Evolutionary conservation across 30 jellyfish, hydroid and myxozoan genomes (phyloP), one percentile per base, ranked within the genome.

Genomic region (Hydractinia echinata): DNA sequence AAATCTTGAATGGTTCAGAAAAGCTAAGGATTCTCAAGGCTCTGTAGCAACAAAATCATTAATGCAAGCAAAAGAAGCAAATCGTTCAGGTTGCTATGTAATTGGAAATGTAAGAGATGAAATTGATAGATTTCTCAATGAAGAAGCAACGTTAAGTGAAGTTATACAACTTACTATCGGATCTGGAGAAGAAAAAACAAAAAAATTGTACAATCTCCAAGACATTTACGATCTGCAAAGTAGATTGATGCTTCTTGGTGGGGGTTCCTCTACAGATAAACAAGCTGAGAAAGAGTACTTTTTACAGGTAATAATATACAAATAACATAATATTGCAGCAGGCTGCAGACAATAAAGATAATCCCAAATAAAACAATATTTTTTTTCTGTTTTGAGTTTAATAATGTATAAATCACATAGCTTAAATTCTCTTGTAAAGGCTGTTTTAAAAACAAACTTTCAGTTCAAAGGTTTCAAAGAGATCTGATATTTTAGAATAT

Each of bases 161-260:
- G 51, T 44, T 44, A 76, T 51, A 9, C 54, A 87, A 20, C 44
- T 55, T 48, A 64, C 49, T 19, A 67, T 80, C 10, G 53, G 21
- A 18, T 30, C 55, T n/a, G 81, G 16, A 8, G 85, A 67, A 10
- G 72, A 30, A 52, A 82, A 73, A 8, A 52, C 16, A 48, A 54
- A 16, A 9, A 88, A 83, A 79, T 62, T 51, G 61, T 88, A 76
- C 79, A 55, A 66, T 19, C 58, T 83, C 30, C 79, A 60, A 60
- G 93, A 88, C 7, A 77, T 88, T n/a, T 73, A 88, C 21, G 95
- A 87, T 77, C 58, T 87, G 83, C 95, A 87, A 83, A 80, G 92
- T 39, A 80, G 88, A 10, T 72, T 87, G 55, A 82, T 87, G 90
- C 53, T 87, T 64, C 72, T 87, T n/a, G 95, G 95, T 20, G 91